These are phyloP conservation scores for Limnephilus marmoratus DNA, from an alignment of 2,888 invertebrate species.

Conservation along the genomic window DNA sequence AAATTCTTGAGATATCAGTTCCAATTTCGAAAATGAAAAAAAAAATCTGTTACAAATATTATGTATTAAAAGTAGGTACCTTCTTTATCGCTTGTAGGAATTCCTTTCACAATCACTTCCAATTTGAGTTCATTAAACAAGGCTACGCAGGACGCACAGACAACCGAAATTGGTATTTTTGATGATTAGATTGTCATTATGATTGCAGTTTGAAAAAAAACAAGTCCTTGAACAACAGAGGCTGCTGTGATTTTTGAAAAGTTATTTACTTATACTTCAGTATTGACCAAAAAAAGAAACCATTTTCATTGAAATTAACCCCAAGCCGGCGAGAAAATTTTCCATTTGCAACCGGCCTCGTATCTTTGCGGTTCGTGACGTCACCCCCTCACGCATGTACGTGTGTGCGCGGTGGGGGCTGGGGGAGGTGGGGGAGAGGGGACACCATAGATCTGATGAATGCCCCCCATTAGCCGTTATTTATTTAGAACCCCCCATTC, in stretches of 20 bases:
- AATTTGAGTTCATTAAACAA: too few relatives aligned
- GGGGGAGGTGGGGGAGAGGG: background rate
- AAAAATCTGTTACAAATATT: too few relatives aligned
- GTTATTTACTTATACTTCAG: background rate
- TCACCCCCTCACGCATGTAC: slow-evolving; percentile 21
- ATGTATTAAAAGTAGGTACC: too few relatives aligned
- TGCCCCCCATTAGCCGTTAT: slow-evolving; percentile 79
- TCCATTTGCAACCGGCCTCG: background rate
- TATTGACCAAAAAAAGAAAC: background rate
- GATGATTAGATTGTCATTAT: too few relatives aligned
- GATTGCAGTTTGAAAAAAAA: too few relatives aligned
- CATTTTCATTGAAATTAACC: background rate
- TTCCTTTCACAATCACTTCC: too few relatives aligned
- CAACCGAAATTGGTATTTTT: too few relatives aligned
- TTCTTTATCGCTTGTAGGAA: too few relatives aligned
- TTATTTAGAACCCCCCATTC: slow-evolving; percentile 73
- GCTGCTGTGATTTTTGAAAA: background rate
- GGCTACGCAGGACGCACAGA: too few relatives aligned
- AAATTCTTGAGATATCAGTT: too few relatives aligned
- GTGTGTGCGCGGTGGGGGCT: slow-evolving; percentile 27
- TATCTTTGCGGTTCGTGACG: slow-evolving; percentile 42
- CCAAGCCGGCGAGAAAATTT: background rate
- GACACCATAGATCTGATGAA: slow-evolving; percentile 73
- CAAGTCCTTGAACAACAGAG: too few relatives aligned
- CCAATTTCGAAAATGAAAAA: too few relatives aligned